Evolutionary conservation across 1,140 invertebrate genomes (phyloP).

Genomic region (Frieseomelitta varia): DNA sequence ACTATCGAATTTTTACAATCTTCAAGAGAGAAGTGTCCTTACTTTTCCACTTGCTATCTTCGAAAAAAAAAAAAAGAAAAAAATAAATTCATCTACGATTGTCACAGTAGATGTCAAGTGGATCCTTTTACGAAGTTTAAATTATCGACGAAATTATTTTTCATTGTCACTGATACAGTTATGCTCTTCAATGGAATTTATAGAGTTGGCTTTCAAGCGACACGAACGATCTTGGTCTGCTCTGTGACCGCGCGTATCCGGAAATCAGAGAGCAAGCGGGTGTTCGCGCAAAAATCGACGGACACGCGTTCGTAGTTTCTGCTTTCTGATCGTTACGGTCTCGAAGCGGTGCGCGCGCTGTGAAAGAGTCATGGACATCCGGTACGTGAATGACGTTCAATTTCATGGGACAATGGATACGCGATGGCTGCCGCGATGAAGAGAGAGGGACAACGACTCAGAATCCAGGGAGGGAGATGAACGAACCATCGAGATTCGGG

Average conservation of each 20-base stretch:
- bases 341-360: constrained; percentile 34
- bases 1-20: too few relatives aligned
- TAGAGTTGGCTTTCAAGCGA: not conserved
- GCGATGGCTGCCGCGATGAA: constrained; percentile 53
- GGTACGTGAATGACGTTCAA: constrained; percentile 73
- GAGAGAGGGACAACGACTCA: constrained; percentile 31
- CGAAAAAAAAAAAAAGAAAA: too few relatives aligned
- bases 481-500: constrained; percentile 4
- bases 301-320: constrained; percentile 36
- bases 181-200: too few relatives aligned
- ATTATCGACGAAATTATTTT: too few relatives aligned
- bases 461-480: constrained; percentile 1
- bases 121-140: too few relatives aligned
- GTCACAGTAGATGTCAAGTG: too few relatives aligned
- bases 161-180: too few relatives aligned
- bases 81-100: too few relatives aligned
- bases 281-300: constrained; percentile 21
- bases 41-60: too few relatives aligned
- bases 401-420: constrained; percentile 73
- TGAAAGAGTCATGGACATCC: constrained; percentile 69
- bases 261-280: constrained; percentile 21
- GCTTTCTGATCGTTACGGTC: constrained; percentile 47
- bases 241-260: not conserved
- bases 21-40: too few relatives aligned
- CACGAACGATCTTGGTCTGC: not conserved